These are phyloP conservation scores for Gryllus bimaculatus DNA, from an alignment of 1,140 invertebrate species.

Conservation along the genomic window DNA sequence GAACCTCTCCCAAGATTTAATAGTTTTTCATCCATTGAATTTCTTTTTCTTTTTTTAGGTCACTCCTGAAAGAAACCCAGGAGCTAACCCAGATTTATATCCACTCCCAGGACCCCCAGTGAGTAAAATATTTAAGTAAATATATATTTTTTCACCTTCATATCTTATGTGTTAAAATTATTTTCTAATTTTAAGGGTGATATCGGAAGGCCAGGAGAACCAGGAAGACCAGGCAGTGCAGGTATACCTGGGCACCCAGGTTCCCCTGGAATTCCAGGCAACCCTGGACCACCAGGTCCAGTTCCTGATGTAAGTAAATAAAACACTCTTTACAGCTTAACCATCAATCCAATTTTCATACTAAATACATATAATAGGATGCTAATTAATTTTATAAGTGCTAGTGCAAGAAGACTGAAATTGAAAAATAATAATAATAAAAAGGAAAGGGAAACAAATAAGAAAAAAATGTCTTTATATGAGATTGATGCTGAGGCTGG, in stretches of 20 bases:
- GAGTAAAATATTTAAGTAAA: not conserved
- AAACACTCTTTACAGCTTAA: not conserved
- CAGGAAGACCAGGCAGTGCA: constrained; percentile 47
- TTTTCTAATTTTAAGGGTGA: constrained; percentile 34
- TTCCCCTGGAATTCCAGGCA: constrained; percentile 53
- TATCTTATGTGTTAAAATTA: not conserved
- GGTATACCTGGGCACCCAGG: constrained; percentile 54
- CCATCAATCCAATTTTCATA: too few relatives aligned
- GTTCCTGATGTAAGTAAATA: constrained; percentile 55
- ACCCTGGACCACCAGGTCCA: constrained; percentile 58
- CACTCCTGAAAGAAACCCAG: not conserved
- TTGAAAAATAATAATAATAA: too few relatives aligned
- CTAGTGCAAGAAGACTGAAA: too few relatives aligned
- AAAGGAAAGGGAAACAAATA: too few relatives aligned
- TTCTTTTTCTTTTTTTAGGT: not conserved
- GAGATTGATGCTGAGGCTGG: too few relatives aligned
- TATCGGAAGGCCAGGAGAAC: constrained; percentile 42
- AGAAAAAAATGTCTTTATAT: too few relatives aligned
- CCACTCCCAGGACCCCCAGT: not conserved
- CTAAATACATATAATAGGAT: too few relatives aligned
- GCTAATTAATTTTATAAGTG: too few relatives aligned
- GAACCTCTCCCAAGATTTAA: too few relatives aligned
- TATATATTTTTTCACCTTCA: not conserved
- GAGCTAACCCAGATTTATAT: not conserved
- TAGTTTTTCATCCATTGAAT: too few relatives aligned